Conservation (phyloP, 2,113 vertebrate genomes). For the Saccopteryx leptura region DNA sequence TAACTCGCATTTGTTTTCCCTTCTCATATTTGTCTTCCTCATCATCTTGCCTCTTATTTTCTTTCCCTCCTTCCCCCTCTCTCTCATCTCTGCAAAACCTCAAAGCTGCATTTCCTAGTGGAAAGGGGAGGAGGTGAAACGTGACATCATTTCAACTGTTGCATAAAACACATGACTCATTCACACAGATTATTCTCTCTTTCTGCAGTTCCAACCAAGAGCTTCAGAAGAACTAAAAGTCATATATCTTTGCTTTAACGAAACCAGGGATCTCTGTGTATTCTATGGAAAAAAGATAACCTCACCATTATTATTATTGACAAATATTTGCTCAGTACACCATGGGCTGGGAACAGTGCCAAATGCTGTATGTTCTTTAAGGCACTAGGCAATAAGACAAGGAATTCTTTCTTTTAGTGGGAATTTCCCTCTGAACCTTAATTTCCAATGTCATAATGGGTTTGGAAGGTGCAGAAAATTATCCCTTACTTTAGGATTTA, state of each 20-base stretch:
- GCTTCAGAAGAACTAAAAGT: conserved; percentile 41
- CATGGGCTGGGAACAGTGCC: conserved; percentile 20
- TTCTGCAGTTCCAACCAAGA: not conserved
- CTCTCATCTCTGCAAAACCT: conserved; percentile 21
- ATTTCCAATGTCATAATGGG: not conserved
- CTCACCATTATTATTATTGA: conserved; percentile 47
- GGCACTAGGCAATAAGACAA: not conserved
- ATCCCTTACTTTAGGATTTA: not conserved
- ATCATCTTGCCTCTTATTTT: conserved; percentile 5
- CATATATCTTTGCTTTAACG: conserved; percentile 51
- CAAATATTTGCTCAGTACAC: conserved; percentile 49
- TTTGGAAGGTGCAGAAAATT: not conserved
- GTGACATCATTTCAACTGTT: not conserved
- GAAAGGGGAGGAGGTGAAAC: not conserved
- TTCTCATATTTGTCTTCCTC: not conserved
- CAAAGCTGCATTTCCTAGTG: not conserved
- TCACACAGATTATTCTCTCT: conserved; percentile 36
- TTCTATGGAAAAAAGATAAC: conserved; percentile 63
- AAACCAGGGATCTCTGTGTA: not conserved
- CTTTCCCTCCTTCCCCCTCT: not conserved
- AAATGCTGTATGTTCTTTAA: conserved; percentile 12
- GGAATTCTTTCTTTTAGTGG: not conserved
- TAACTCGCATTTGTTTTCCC: conserved; percentile 24
- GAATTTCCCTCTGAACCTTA: not conserved
- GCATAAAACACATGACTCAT: conserved; percentile 48